Evolutionary conservation across 2,797 vertebrate genomes (phyloP).

Genomic region (Furcifer pardalis): DNA sequence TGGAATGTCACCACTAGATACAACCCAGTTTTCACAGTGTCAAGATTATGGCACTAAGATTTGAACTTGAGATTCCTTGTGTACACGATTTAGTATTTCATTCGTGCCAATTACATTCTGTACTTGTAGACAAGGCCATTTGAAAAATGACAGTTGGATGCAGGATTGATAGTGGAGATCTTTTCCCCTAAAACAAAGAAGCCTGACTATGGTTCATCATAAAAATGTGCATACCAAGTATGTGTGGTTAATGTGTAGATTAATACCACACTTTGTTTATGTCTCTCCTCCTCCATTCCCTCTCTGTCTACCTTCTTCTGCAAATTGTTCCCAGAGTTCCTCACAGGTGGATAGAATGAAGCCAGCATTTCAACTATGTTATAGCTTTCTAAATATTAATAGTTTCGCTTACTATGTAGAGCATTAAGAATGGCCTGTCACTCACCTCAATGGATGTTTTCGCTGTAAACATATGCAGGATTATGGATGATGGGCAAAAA

Average conservation of each 20-base stretch:
- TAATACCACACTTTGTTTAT: background rate
- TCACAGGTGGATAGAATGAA: background rate
- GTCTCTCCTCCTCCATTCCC: background rate
- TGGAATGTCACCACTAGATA: background rate
- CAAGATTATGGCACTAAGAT: background rate
- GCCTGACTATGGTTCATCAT: background rate
- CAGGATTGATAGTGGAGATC: background rate
- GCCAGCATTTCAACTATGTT: background rate
- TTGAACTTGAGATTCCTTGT: background rate
- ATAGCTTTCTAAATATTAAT: background rate
- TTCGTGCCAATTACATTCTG: background rate
- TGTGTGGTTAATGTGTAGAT: background rate
- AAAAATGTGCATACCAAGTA: background rate
- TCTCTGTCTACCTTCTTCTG: background rate
- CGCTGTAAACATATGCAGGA: background rate
- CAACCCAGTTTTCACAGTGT: background rate
- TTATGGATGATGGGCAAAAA: background rate
- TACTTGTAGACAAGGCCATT: background rate
- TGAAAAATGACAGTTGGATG: background rate
- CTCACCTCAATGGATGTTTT: background rate
- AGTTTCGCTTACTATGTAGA: slow-evolving; percentile 17
- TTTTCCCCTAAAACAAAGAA: background rate
- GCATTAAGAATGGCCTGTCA: slow-evolving; percentile 4
- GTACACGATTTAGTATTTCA: background rate
- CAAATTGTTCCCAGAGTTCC: background rate